Evolutionary conservation across 2,113 vertebrate species (phyloP).

Genomic region (Rhinoptilus africanus): DNA sequence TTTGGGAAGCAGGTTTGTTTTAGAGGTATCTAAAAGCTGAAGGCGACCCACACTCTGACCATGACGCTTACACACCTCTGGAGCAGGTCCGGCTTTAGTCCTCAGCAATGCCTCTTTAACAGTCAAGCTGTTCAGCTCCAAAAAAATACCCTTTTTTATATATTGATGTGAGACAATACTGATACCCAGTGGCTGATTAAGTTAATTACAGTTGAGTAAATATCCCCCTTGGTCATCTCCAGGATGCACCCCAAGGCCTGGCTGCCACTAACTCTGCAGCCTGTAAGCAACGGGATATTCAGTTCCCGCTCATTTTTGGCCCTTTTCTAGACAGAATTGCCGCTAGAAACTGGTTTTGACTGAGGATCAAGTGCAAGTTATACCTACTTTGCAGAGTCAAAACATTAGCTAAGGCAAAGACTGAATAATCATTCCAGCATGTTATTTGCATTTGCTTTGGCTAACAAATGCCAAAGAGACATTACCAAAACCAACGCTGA

Average conservation of each 20-base stretch:
- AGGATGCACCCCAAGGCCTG: background rate
- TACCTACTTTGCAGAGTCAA: conserved; percentile 13
- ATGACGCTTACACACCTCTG: fast-evolving
- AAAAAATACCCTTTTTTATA: background rate
- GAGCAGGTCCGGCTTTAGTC: background rate
- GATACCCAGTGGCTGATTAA: conserved; percentile 70
- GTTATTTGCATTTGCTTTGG: conserved; percentile 57
- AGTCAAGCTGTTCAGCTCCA: background rate
- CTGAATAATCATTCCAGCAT: conserved; percentile 24
- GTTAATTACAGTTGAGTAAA: conserved; percentile 67
- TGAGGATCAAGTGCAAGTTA: background rate
- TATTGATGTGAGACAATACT: conserved; percentile 63
- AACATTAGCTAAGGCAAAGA: conserved; percentile 3
- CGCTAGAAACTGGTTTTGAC: background rate
- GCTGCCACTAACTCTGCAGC: background rate
- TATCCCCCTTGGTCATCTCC: conserved; percentile 1
- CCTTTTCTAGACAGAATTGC: background rate
- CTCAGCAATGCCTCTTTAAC: background rate
- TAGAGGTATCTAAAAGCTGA: background rate
- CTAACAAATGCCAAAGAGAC: conserved; percentile 12
- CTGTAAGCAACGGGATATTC: background rate
- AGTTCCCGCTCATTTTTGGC: background rate
- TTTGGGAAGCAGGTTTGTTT: background rate
- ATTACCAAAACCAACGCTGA: background rate
- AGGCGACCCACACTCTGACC: background rate